Evolutionary conservation across 2,797 vertebrate genomes (phyloP).

Genomic region (Tangara arthus): DNA sequence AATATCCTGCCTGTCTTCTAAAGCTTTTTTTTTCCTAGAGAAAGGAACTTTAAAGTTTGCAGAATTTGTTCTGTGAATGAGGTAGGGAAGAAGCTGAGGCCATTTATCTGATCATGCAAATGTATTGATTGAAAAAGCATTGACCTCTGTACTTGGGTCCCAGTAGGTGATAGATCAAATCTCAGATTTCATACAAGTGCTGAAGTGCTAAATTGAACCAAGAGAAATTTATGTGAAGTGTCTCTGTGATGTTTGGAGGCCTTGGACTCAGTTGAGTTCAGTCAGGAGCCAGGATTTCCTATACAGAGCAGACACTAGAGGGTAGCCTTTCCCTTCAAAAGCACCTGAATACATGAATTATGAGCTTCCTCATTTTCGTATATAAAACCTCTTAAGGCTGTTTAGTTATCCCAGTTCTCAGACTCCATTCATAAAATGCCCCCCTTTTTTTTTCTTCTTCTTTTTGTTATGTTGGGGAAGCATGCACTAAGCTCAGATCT

Average conservation of each 20-base stretch:
- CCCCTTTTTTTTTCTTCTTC: rapidly evolving
- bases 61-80: neutral
- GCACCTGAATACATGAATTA: too few relatives aligned
- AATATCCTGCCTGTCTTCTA: neutral
- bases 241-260: neutral
- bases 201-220: neutral
- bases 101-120: neutral
- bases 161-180: neutral
- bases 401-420: neutral
- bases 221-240: neutral
- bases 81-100: neutral
- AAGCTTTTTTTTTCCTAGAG: neutral
- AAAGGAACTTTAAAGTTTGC: neutral
- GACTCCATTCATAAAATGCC: neutral
- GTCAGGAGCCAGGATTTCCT: neutral
- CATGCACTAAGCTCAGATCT: neutral
- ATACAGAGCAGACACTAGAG: neutral
- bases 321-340: conserved; percentile 9
- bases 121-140: neutral
- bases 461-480: neutral
- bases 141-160: neutral
- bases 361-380: rapidly evolving
- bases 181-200: neutral
- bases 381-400: neutral
- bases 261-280: neutral